phyloP scores from a whole-genome alignment of 1,140 invertebrate species.

The Sminthurinus signatus region DNA sequence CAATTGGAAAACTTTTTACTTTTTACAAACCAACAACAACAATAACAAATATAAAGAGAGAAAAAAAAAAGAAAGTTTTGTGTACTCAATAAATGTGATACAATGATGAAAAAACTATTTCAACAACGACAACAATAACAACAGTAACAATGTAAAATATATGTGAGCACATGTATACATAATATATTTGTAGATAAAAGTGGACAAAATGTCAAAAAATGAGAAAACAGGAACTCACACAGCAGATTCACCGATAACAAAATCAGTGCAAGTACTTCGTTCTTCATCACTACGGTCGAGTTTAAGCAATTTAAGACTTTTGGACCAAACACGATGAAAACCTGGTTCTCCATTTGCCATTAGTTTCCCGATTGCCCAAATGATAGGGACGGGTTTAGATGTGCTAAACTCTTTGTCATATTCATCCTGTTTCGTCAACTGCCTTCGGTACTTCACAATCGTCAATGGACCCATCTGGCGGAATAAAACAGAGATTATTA shows the following conservation, averaged over 20 bases:
- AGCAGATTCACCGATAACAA: not conserved
- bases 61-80: no score
- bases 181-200: no score
- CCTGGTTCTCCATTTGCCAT: conserved; percentile 71
- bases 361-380: conserved; percentile 79
- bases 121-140: no score
- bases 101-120: no score
- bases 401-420: conserved; percentile 30
- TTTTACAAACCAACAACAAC: no score
- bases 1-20: no score
- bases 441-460: conserved; percentile 35
- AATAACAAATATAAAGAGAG: no score
- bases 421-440: conserved; percentile 31
- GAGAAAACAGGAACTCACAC: conserved; percentile 1
- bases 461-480: conserved; percentile 20
- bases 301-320: conserved; percentile 24
- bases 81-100: no score
- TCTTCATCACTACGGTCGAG: conserved; percentile 10
- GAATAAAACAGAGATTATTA: not conserved
- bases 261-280: conserved; percentile 2
- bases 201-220: no score
- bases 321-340: conserved; percentile 68
- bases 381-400: conserved; percentile 57
- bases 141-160: no score
- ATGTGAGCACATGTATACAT: no score